Percentiles rank a stretch among this genome's conserved stretches.
These are phyloP conservation scores for Catharus minimus DNA, from an alignment of 2,113 vertebrate species.

Conservation along the genomic window DNA sequence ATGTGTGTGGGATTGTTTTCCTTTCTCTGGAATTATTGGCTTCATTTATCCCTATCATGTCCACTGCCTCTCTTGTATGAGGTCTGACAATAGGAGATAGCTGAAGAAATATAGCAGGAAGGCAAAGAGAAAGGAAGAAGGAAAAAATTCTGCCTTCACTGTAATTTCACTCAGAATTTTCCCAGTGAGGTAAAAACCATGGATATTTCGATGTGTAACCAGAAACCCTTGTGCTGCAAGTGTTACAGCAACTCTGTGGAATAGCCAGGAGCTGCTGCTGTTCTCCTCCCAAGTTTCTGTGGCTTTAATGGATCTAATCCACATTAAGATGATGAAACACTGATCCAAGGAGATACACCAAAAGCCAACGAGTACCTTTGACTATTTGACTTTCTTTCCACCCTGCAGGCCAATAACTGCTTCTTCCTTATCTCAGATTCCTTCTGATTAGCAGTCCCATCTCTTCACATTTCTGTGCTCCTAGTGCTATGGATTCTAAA, in stretches of 20 bases:
- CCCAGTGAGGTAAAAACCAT: accelerated
- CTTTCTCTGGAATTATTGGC: not conserved
- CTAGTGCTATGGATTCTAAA: not conserved
- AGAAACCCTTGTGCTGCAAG: not conserved
- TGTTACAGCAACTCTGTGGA: not conserved
- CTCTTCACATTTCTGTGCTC: accelerated
- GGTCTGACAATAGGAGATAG: not conserved
- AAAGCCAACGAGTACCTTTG: not conserved
- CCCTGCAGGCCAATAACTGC: not conserved
- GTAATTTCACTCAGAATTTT: not conserved
- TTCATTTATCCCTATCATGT: not conserved
- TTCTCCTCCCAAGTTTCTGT: not conserved
- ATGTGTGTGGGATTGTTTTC: not conserved
- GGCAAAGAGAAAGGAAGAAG: not conserved
- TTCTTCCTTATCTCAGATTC: not conserved
- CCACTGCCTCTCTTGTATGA: not conserved
- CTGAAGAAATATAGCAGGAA: not conserved
- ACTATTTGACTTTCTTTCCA: not conserved
- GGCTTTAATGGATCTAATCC: not conserved
- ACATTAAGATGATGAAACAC: not conserved
- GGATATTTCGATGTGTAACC: not conserved
- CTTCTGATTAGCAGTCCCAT: not conserved
- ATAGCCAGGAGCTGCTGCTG: not conserved
- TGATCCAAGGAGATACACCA: not conserved
- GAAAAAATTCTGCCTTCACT: not conserved